These are phyloP conservation scores for Uloborus plumipes DNA, from an alignment of 2,888 invertebrate genomes.

Conservation along the genomic window DNA sequence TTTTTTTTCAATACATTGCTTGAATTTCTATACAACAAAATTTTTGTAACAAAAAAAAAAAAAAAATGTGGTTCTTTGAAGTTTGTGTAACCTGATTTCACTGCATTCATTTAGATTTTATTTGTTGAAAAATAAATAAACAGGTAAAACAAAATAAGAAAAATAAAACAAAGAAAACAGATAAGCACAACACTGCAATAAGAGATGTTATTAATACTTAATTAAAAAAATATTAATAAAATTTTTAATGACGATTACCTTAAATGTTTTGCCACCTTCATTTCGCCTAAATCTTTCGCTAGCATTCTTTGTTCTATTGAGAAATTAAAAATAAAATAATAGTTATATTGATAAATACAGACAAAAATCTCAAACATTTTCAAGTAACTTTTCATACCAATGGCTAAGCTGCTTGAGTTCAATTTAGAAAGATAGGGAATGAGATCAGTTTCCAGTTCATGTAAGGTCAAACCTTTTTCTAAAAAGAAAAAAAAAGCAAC, in stretches of 20 bases:
- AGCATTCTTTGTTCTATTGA: slow-evolving; percentile 38
- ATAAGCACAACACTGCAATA: no score
- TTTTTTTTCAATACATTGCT: no score
- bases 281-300: slow-evolving; percentile 37
- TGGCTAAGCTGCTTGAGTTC: slow-evolving; percentile 2
- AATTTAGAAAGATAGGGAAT: slow-evolving; percentile 41
- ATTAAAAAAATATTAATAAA: neutral
- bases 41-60: no score
- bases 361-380: neutral
- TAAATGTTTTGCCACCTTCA: slow-evolving; percentile 38
- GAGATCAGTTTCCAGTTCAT: slow-evolving; percentile 40
- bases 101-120: no score
- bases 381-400: slow-evolving; percentile 6
- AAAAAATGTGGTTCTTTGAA: no score
- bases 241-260: slow-evolving; percentile 17
- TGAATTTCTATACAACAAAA: no score
- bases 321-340: neutral
- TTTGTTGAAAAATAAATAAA: no score
- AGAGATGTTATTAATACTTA: no score
- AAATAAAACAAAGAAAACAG: no score
- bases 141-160: no score
- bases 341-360: neutral
- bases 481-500: neutral
- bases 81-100: no score
- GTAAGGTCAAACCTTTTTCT: slow-evolving; percentile 35